These are phyloP conservation scores for Panzeria rudis DNA, from an alignment of 2,888 invertebrate genomes.

Conservation along the genomic window DNA sequence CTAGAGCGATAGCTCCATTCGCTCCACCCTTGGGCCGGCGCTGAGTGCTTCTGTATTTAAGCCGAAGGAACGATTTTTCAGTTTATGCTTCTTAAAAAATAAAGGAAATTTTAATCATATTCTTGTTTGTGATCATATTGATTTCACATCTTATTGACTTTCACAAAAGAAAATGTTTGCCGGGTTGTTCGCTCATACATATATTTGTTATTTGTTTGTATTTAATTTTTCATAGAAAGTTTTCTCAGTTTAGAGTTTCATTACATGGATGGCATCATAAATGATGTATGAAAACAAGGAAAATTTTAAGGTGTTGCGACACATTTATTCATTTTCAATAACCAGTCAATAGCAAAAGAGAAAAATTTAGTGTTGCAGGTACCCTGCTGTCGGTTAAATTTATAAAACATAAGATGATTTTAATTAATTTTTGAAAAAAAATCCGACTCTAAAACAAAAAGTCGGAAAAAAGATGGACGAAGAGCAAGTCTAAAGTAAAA, in stretches of 20 bases:
- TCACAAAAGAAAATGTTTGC: neutral
- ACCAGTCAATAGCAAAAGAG: slow-evolving; percentile 8
- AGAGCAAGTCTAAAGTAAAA: too few relatives aligned
- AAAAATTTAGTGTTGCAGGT: neutral
- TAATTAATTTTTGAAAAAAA: neutral
- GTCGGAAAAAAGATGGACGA: too few relatives aligned
- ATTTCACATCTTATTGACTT: too few relatives aligned
- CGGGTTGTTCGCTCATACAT: slow-evolving; percentile 18
- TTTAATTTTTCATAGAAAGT: slow-evolving; percentile 79
- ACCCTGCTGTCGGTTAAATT: neutral
- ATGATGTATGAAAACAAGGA: slow-evolving; percentile 62
- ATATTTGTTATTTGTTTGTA: slow-evolving; percentile 45
- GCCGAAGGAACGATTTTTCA: too few relatives aligned
- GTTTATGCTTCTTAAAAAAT: too few relatives aligned
- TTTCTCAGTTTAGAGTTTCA: slow-evolving; percentile 55
- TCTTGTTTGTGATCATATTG: too few relatives aligned
- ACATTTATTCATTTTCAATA: slow-evolving; percentile 59
- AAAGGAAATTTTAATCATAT: too few relatives aligned
- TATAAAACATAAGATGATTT: slow-evolving; percentile 4
- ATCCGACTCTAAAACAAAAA: neutral
- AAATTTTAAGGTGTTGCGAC: slow-evolving; percentile 76
- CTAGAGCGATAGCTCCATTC: too few relatives aligned
- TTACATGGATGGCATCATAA: slow-evolving; percentile 61
- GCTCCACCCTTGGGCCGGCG: too few relatives aligned
- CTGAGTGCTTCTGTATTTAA: too few relatives aligned